Conservation (phyloP, 2,113 vertebrate species). For the Odobenus rosmarus region DNA sequence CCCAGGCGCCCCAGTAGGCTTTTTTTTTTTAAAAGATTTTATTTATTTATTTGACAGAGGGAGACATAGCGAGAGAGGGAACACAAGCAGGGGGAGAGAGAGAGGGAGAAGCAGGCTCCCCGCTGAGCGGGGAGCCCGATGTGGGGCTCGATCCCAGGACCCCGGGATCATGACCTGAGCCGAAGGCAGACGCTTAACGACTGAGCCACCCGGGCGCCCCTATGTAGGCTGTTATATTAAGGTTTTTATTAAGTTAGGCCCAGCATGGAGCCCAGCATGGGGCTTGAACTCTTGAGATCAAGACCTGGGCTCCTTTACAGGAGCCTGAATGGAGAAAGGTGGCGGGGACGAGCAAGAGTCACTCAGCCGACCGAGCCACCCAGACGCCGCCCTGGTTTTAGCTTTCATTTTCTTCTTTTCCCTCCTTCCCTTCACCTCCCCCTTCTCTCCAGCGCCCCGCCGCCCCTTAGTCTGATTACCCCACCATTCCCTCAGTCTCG, state of each 20-base stretch:
- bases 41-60: too few relatives aligned
- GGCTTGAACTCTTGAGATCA: neutral
- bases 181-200: too few relatives aligned
- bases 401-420: neutral
- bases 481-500: accelerated
- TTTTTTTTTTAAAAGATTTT: too few relatives aligned
- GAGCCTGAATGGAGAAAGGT: too few relatives aligned
- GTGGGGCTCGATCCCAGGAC: too few relatives aligned
- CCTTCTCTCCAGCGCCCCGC: accelerated
- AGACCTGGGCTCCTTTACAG: neutral
- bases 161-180: too few relatives aligned
- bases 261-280: neutral
- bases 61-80: too few relatives aligned
- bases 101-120: too few relatives aligned
- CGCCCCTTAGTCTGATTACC: accelerated
- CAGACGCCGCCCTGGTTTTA: neutral
- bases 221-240: neutral
- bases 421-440: accelerated
- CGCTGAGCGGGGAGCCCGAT: too few relatives aligned
- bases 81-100: too few relatives aligned
- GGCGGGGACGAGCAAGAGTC: neutral
- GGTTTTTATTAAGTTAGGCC: neutral
- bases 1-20: too few relatives aligned
- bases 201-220: too few relatives aligned
- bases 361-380: neutral